Evolutionary conservation across 2,797 vertebrate species (phyloP), one percentile per base, ranked within the genome.

Genomic region (Enoplosus armatus): DNA sequence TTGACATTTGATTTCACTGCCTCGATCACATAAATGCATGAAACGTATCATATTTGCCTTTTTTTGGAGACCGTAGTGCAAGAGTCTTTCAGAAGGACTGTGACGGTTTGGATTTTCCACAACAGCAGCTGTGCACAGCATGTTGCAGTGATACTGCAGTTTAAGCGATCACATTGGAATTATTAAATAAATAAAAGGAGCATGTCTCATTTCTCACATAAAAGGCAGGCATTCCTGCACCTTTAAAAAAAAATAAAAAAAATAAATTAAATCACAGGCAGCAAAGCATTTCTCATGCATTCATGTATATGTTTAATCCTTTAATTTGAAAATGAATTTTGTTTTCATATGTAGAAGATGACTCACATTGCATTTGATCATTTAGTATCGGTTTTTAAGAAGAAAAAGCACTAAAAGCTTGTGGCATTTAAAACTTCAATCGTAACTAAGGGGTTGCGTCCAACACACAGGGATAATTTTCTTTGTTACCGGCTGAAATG

Each of bases 91-190:
- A 37, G n/a, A 3, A 26, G n/a, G 22, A 51, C 35, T 51, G 33
- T n/a, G 24, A 11, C 3, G 0, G 33, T 68, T 54, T 75, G 6
- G 8, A 54, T 63, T 75, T 74, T 62, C 26, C 55, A 67, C 45
- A 66, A 12, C 63, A 64, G 75, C 50, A 80, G 65, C 56, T 75
- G 53, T 65, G 59, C 62, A 35, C 61, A 78, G 55, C 67, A 45
- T 76, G 65, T 50, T 64, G 69, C 56, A 53, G 70, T 47, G 55
- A 71, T 41, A 9, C 33, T 9, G 10, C 37, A 43, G 29, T 59
- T 51, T 39, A 24, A 77, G 20, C 45, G 60, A 62, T 71, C 27
- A 41, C 72, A 39, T 11, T 75, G 41, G 26, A 37, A 63, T 53
- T 60, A n/a, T 45, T 14, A 51, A 74, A 48, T 72, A 41, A 48